Evolutionary conservation across 2,113 vertebrate genomes (phyloP).

Genomic region (Melanocharis versteri): DNA sequence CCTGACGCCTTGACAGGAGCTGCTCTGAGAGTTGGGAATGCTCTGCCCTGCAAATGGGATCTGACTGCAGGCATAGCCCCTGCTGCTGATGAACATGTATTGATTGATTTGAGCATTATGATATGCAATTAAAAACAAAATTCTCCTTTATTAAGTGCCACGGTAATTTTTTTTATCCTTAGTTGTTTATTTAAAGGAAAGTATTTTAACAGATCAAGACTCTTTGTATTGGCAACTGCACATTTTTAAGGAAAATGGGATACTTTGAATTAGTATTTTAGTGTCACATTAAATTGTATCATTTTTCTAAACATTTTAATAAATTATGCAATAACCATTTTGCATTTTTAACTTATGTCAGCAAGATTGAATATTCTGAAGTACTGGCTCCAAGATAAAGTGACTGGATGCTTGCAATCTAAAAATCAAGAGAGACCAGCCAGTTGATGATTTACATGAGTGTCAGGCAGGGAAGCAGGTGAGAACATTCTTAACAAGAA

Average conservation of each 20-base stretch:
- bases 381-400: conserved; percentile 34
- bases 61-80: background rate
- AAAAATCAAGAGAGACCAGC: background rate
- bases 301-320: conserved; percentile 64
- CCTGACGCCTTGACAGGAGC: conserved; percentile 84
- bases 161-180: conserved; percentile 22
- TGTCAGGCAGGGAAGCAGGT: conserved; percentile 36
- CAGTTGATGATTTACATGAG: background rate
- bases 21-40: background rate
- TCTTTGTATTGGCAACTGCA: conserved; percentile 47
- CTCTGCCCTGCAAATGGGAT: background rate
- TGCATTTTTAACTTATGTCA: conserved; percentile 54
- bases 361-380: conserved; percentile 13
- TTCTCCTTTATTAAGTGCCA: conserved; percentile 64
- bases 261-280: conserved; percentile 38
- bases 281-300: conserved; percentile 34
- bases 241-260: conserved; percentile 61
- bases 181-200: conserved; percentile 48
- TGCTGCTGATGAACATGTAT: conserved; percentile 28
- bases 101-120: conserved; percentile 12
- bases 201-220: conserved; percentile 49
- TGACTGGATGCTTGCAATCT: background rate
- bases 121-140: conserved; percentile 45
- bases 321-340: conserved; percentile 34
- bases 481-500: conserved; percentile 13